Percentiles rank a stretch among this genome's conserved stretches.
These are phyloP conservation scores for Pammene aurita DNA, from an alignment of 2,888 invertebrate genomes.

Conservation along the genomic window DNA sequence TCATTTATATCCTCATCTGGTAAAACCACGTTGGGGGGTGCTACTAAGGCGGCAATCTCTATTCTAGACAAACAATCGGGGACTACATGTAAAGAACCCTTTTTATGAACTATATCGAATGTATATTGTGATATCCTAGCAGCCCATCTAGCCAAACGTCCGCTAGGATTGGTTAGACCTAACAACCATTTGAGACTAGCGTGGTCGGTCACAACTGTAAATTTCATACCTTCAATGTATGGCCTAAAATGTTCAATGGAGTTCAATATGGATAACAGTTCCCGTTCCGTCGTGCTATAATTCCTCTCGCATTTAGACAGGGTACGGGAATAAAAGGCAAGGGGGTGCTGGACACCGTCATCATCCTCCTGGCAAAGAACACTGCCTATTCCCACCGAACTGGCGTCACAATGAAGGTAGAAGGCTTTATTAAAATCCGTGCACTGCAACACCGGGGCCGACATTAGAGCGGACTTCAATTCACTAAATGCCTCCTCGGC, in stretches of 20 bases:
- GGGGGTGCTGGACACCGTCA: conserved; percentile 9
- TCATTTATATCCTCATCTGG: no score
- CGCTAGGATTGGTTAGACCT: conserved; percentile 13
- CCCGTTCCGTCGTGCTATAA: conserved; percentile 4
- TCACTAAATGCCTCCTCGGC: no score
- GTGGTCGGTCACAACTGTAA: conserved; percentile 14
- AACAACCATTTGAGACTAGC: conserved; percentile 21
- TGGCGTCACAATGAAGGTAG: conserved; percentile 5
- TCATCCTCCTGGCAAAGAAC: background rate
- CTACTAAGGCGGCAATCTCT: background rate
- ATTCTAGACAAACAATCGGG: conserved; percentile 20
- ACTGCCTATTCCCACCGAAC: conserved; percentile 8
- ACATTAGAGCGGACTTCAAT: conserved; percentile 10
- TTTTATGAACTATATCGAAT: conserved; percentile 31
- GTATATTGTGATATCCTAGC: conserved; percentile 23
- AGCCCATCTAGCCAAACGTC: conserved; percentile 32
- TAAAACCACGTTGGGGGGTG: no score
- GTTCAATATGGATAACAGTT: background rate
- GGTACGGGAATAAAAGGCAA: conserved; percentile 6
- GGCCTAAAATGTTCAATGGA: conserved; percentile 21
- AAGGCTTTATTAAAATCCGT: conserved; percentile 14
- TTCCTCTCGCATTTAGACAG: conserved; percentile 8
- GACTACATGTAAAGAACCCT: conserved; percentile 22
- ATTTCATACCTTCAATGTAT: conserved; percentile 21
- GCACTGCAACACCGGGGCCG: conserved; percentile 12